Evolutionary conservation across 2,888 invertebrate genomes (phyloP).

Genomic region (Erebia epiphron): DNA sequence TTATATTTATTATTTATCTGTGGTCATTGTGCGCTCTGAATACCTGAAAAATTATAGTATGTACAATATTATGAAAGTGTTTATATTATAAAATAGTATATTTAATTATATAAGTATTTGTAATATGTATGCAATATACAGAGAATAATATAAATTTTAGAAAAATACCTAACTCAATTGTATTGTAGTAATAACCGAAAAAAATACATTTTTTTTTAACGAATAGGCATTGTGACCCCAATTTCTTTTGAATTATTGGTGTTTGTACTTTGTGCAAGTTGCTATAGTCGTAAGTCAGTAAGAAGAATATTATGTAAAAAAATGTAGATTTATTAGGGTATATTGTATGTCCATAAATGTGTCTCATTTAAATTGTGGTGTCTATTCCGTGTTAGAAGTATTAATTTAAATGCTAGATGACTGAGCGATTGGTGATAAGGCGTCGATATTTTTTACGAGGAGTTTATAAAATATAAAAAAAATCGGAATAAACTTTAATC

Average conservation of each 20-base stretch:
- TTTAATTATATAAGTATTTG: conserved; percentile 24
- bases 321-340: conserved; percentile 59
- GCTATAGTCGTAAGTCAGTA: conserved; percentile 62
- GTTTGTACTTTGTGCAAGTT: conserved; percentile 32
- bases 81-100: conserved; percentile 20
- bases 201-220: conserved; percentile 11
- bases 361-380: conserved; percentile 81
- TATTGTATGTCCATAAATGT: conserved; percentile 81
- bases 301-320: conserved; percentile 66
- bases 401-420: conserved; percentile 75
- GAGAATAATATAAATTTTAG: conserved; percentile 6
- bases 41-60: conserved; percentile 38
- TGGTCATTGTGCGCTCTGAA: conserved; percentile 43
- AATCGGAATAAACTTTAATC: conserved; percentile 49
- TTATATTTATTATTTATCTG: conserved; percentile 41
- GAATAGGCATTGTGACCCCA: conserved; percentile 27
- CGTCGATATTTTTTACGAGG: conserved; percentile 79
- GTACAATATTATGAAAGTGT: conserved; percentile 30
- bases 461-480: conserved; percentile 53
- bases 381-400: conserved; percentile 79
- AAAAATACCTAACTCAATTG: conserved; percentile 22
- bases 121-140: conserved; percentile 27
- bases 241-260: conserved; percentile 19
- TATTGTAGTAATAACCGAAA: conserved; percentile 17
- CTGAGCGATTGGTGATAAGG: conserved; percentile 72